A percentile compares a stretch with the other conserved stretches of the same genome.
Evolutionary conservation across 2,888 invertebrate genomes (phyloP).

Genomic region (Aethes cnicana): DNA sequence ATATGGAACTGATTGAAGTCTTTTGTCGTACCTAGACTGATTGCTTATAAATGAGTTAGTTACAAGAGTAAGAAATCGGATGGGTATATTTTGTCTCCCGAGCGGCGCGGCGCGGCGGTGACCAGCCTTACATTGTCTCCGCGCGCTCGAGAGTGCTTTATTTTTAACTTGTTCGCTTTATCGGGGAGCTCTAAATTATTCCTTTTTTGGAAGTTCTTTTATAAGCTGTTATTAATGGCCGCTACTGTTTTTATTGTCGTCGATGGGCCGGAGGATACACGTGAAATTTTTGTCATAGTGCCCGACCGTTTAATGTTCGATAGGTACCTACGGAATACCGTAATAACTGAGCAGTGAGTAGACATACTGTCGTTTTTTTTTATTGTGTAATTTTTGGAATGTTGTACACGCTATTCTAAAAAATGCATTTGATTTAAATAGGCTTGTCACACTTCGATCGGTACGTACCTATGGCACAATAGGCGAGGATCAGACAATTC

Average conservation of each 20-base stretch:
- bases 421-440: too few relatives aligned
- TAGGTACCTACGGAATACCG: background rate
- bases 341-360: too few relatives aligned
- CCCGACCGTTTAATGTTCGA: constrained; percentile 8
- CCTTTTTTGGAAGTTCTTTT: constrained; percentile 15
- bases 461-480: too few relatives aligned
- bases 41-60: background rate
- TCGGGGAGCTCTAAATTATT: constrained; percentile 22
- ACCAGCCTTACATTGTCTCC: constrained; percentile 3
- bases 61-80: background rate
- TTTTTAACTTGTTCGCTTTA: constrained; percentile 13
- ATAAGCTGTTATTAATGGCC: constrained; percentile 16
- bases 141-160: constrained; percentile 14
- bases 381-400: too few relatives aligned
- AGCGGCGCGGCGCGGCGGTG: background rate
- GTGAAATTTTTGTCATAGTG: constrained; percentile 1
- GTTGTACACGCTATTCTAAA: too few relatives aligned
- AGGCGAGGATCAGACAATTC: too few relatives aligned
- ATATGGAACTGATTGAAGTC: too few relatives aligned
- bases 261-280: background rate
- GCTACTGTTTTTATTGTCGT: constrained; percentile 14
- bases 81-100: too few relatives aligned
- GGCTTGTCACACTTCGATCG: too few relatives aligned
- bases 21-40: too few relatives aligned
- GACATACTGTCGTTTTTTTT: too few relatives aligned